Evolutionary conservation across 2,888 invertebrate species (phyloP).

Genomic region (Fissipunctia ypsillon): DNA sequence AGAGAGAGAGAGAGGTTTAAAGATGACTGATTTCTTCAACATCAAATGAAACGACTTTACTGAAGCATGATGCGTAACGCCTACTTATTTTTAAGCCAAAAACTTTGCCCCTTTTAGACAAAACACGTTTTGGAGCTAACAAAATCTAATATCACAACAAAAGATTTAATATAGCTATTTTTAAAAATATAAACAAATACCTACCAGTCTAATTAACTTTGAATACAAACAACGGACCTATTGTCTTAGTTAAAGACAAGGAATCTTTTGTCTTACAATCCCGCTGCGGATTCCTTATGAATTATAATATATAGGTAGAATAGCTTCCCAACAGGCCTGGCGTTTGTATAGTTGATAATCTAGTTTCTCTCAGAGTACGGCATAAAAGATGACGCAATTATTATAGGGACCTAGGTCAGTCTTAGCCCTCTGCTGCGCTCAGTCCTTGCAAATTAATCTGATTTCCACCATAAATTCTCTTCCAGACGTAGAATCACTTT

Average conservation of each 20-base stretch:
- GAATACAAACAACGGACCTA: constrained; percentile 34
- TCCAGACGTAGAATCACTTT: constrained; percentile 30
- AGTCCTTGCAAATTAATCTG: constrained; percentile 32
- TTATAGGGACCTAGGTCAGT: background rate
- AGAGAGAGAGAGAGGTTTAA: no score
- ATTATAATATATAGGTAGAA: constrained; percentile 22
- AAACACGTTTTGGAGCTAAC: constrained; percentile 4
- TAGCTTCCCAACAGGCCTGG: constrained; percentile 1
- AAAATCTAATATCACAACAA: constrained; percentile 28
- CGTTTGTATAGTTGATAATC: constrained; percentile 35
- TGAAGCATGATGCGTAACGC: background rate
- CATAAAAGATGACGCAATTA: constrained; percentile 33
- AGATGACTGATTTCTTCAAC: no score
- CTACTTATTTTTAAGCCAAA: background rate
- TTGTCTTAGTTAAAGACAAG: constrained; percentile 50
- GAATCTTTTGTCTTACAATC: constrained; percentile 43
- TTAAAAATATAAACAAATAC: constrained; percentile 38
- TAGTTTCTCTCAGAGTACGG: constrained; percentile 10
- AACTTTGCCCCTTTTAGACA: background rate
- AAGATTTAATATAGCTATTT: constrained; percentile 21
- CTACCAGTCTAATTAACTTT: constrained; percentile 49
- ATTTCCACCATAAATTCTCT: constrained; percentile 43
- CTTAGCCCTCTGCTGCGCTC: constrained; percentile 3
- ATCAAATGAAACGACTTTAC: background rate
- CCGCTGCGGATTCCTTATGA: constrained; percentile 15